Base-by-base conservation (phyloP, 1,140 invertebrate genomes). In the Sipha flava region DNA sequence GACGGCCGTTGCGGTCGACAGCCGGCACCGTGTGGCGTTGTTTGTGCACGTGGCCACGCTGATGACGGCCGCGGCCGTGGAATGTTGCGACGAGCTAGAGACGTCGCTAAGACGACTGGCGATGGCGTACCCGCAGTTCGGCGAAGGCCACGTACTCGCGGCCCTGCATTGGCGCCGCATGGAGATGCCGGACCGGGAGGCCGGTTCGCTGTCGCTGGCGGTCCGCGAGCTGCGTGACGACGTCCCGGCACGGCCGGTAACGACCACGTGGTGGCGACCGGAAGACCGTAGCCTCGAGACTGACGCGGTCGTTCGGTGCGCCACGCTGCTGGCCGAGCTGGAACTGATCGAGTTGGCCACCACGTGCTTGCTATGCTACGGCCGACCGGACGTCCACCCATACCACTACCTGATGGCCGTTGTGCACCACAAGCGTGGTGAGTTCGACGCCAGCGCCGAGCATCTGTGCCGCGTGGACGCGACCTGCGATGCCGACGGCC, bases 391-490 rank as follows among this genome's bases (percentile, higher is more conserved):
- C 40, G 26, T 1, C 2, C 45, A 72, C 45, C 3, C 12, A 12
- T 73, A 73, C 18, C 70, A 73, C 29, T 73, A 73, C 9, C 4
- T 52, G 26, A 47, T 73, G 70, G 40, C 70, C 18, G 70, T 73
- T 26, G 7, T n/a, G 10, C 70, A 73, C 26, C 29, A 49, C 45
- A 52, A 34, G 7, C 26, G 45, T 1, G 45, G 18, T 0, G 43
- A 73, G 23, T 73, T 52, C 47, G 0, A 4, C 23, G n/a, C 18
- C 26, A 52, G 70, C 6, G 21, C 21, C 5, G 45, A 73, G 0
- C 70, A 73, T 16, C 31, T 73, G 21, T n/a, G n/a, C n/a, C n/a
- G n/a, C n/a, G n/a, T n/a, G 1, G 52, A 34, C 18, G 16, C 23
- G 21, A 73, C 18, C 1, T 16, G 16, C 23, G 18, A 52, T 16